These are phyloP conservation scores for Pygoscelis antarcticus DNA, from an alignment of 2,113 vertebrate species.

Conservation along the genomic window DNA sequence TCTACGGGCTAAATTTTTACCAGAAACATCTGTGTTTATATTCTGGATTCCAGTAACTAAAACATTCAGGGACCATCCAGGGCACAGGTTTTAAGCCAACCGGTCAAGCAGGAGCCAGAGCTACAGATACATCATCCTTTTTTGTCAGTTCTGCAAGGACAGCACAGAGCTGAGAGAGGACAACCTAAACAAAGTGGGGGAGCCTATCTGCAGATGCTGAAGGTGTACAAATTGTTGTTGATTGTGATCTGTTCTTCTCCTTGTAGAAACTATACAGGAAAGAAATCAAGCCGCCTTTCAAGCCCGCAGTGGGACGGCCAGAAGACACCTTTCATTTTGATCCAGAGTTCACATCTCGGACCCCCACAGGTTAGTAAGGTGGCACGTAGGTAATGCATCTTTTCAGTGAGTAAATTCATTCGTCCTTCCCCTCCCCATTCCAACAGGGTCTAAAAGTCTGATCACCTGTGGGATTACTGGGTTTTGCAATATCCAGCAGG, in stretches of 20 bases:
- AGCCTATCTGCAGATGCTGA: neutral
- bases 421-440: neutral
- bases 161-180: neutral
- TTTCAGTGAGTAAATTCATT: neutral
- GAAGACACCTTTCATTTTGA: constrained; percentile 98
- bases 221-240: neutral
- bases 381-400: neutral
- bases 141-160: neutral
- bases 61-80: neutral
- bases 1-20: neutral
- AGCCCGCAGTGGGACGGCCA: constrained; percentile 90
- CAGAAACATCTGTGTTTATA: neutral
- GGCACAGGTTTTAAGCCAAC: neutral
- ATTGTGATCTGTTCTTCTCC: neutral
- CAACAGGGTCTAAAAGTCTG: neutral
- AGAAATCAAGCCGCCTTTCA: constrained; percentile 93
- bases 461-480: neutral
- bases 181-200: neutral
- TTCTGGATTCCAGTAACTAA: neutral
- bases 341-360: constrained; percentile 93
- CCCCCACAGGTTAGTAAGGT: constrained; percentile 85
- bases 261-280: constrained; percentile 88
- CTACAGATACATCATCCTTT: fast-evolving
- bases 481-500: neutral
- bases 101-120: neutral